phyloP scores from a whole-genome alignment of 2,113 vertebrate genomes.

The Saguinus imperator region DNA sequence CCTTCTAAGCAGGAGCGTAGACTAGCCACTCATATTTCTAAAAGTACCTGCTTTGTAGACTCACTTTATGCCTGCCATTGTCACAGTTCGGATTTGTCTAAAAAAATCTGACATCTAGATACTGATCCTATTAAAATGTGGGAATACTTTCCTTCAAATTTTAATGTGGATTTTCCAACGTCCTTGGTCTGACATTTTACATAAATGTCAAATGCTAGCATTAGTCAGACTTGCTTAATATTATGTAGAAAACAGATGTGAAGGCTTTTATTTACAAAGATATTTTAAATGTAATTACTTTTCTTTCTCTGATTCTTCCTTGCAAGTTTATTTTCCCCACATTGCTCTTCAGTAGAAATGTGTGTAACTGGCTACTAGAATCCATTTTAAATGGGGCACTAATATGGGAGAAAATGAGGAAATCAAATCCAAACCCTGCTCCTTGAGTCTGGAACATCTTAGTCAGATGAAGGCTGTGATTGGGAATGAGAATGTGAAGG shows the following conservation, averaged over 20 bases:
- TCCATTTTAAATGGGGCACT: neutral
- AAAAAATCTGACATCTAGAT: neutral
- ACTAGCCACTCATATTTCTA: conserved; percentile 4
- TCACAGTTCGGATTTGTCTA: neutral
- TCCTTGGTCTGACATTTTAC: neutral
- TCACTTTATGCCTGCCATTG: neutral
- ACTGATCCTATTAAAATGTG: neutral
- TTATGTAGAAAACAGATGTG: neutral
- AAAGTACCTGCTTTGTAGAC: conserved; percentile 41
- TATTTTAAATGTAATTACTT: neutral
- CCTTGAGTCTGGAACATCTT: neutral
- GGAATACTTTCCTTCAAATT: neutral
- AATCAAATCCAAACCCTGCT: neutral
- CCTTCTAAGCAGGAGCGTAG: conserved; percentile 26
- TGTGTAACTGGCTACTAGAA: neutral
- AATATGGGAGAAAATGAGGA: neutral
- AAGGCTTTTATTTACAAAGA: neutral
- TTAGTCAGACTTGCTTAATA: neutral
- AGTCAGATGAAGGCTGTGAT: accelerated
- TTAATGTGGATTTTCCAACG: neutral
- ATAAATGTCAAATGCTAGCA: neutral
- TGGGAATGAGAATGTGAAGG: neutral
- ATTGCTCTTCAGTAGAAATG: neutral
- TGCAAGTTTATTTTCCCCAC: neutral
- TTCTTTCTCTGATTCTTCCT: neutral